Evolutionary conservation across 2,888 invertebrate genomes (phyloP).

Genomic region (Agriotes lineatus): DNA sequence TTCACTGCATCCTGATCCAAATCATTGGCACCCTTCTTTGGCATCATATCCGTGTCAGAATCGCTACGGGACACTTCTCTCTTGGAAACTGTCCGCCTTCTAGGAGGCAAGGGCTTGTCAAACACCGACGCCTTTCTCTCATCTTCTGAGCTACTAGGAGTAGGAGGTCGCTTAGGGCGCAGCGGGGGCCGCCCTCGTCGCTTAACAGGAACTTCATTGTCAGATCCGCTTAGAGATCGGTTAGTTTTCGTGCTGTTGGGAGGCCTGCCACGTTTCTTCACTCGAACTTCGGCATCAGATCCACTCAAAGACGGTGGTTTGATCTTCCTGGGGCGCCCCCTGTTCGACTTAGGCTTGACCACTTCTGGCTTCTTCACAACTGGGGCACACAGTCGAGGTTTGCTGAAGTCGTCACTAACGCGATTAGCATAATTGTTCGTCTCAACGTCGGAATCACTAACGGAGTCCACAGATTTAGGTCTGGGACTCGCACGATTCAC

Average conservation of each 20-base stretch:
- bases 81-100: conserved; percentile 55
- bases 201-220: conserved; percentile 53
- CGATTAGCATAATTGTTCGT: conserved; percentile 10
- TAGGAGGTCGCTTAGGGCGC: conserved; percentile 54
- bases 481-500: conserved; percentile 61
- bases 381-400: conserved; percentile 36
- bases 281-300: conserved; percentile 61
- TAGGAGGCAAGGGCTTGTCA: conserved; percentile 56
- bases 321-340: conserved; percentile 66
- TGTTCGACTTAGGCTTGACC: conserved; percentile 58
- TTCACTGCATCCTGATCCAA: conserved; percentile 51
- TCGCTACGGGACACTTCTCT: conserved; percentile 50
- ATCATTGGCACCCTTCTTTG: conserved; percentile 44
- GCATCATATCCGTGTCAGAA: conserved; percentile 52
- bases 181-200: conserved; percentile 52
- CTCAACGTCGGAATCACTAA: conserved; percentile 62
- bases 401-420: conserved; percentile 21
- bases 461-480: conserved; percentile 60
- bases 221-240: conserved; percentile 56
- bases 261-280: conserved; percentile 56
- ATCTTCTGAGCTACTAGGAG: conserved; percentile 63
- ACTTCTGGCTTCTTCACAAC: conserved; percentile 38
- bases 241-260: conserved; percentile 51
- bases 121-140: conserved; percentile 53
- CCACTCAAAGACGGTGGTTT: conserved; percentile 59